phyloP scores from a whole-genome alignment of 2,113 vertebrate genomes.

The Amia ocellicauda region DNA sequence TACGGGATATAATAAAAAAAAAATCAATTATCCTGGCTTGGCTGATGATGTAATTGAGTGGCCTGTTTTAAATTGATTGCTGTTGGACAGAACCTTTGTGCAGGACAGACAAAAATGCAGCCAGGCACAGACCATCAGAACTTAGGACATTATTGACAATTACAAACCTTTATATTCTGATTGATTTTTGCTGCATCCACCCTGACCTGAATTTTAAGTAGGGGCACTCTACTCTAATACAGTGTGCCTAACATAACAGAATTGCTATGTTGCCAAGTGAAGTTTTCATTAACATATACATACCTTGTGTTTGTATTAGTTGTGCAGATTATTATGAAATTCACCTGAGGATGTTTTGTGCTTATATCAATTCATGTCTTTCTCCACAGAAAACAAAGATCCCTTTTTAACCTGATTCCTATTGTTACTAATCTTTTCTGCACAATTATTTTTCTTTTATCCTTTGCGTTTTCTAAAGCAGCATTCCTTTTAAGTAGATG shows the following conservation, averaged over 20 bases:
- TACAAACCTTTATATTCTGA: background rate
- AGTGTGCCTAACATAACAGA: background rate
- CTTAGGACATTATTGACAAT: conserved; percentile 11
- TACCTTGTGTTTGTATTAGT: too few species aligned
- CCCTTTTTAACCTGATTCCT: background rate
- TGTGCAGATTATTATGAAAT: too few species aligned
- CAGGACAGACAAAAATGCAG: background rate
- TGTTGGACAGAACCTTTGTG: background rate
- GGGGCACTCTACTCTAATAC: background rate
- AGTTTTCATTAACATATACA: background rate
- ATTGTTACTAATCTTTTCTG: background rate
- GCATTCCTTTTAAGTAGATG: conserved; percentile 12
- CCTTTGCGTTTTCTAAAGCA: background rate
- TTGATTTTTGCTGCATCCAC: conserved; percentile 8
- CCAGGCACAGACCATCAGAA: background rate
- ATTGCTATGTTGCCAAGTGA: background rate
- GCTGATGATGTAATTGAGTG: conserved; percentile 43
- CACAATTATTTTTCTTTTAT: background rate
- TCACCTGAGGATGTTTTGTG: too few species aligned
- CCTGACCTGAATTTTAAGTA: conserved; percentile 3
- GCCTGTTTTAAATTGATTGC: conserved; percentile 30
- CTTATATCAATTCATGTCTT: too few species aligned
- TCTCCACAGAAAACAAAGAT: too few species aligned
- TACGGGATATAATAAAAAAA: conserved; percentile 16
- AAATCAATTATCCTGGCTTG: conserved; percentile 49